These are phyloP conservation scores for Peucedramus taeniatus DNA, from an alignment of 2,113 vertebrate species.

Conservation along the genomic window DNA sequence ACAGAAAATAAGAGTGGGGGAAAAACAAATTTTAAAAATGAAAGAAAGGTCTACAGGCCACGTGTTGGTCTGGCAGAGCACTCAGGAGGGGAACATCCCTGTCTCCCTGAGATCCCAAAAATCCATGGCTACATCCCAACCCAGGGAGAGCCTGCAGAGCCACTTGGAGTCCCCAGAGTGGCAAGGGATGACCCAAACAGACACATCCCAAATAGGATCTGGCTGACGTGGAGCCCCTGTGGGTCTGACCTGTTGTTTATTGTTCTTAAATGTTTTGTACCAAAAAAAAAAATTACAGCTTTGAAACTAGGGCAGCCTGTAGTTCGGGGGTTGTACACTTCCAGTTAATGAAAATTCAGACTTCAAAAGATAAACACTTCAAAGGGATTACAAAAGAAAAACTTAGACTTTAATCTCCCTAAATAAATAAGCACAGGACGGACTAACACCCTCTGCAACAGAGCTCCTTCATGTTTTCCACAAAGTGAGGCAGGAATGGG, in stretches of 20 bases:
- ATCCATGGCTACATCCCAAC: background rate
- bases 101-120: background rate
- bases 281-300: background rate
- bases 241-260: background rate
- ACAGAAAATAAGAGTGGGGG: background rate
- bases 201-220: background rate
- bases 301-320: conserved; percentile 5
- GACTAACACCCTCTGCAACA: background rate
- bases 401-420: conserved; percentile 56
- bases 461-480: background rate
- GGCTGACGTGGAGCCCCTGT: background rate
- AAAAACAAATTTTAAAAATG: fast-evolving
- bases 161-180: background rate
- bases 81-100: background rate
- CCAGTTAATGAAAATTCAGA: conserved; percentile 44
- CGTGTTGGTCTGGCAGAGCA: background rate
- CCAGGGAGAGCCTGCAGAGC: background rate
- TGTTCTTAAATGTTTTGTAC: background rate
- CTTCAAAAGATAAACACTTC: conserved; percentile 65
- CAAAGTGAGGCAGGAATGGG: background rate
- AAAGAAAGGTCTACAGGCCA: background rate
- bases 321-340: conserved; percentile 4
- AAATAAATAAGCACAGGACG: conserved; percentile 27
- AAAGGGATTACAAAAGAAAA: conserved; percentile 48
- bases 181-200: background rate